A percentile compares a stretch with the other conserved stretches of the same genome.
These are phyloP conservation scores for Patagioenas fasciata DNA, from an alignment of 2,113 vertebrate genomes.

Conservation along the genomic window DNA sequence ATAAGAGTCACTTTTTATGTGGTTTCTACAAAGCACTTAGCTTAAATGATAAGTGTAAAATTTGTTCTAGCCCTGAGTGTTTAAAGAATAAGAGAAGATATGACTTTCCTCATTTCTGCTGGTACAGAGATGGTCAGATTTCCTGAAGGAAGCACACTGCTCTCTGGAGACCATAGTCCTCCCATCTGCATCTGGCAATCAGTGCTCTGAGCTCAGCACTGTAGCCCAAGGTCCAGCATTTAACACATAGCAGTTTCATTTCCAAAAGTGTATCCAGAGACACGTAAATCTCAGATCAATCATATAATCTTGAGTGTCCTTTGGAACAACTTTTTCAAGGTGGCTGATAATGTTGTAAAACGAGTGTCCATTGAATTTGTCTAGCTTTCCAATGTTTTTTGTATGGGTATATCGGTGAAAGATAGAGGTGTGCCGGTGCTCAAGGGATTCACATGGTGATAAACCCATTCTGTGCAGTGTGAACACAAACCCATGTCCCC, in stretches of 20 bases:
- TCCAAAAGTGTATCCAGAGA: neutral
- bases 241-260: neutral
- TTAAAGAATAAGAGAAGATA: neutral
- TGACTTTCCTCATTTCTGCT: neutral
- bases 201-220: neutral
- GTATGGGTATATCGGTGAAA: neutral
- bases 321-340: neutral
- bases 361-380: neutral
- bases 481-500: neutral
- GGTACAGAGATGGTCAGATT: neutral
- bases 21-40: neutral
- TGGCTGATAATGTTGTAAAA: neutral
- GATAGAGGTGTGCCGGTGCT: neutral
- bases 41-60: neutral
- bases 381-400: neutral
- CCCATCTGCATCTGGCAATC: neutral
- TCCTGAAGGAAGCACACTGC: neutral
- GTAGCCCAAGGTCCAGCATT: neutral
- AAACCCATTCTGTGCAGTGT: neutral
- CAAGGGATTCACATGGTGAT: neutral
- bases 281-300: neutral
- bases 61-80: neutral
- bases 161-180: neutral
- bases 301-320: neutral
- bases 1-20: neutral